Base-by-base conservation (phyloP, 2,888 invertebrate genomes). In the Drosophila nr. perissopoda region DNA sequence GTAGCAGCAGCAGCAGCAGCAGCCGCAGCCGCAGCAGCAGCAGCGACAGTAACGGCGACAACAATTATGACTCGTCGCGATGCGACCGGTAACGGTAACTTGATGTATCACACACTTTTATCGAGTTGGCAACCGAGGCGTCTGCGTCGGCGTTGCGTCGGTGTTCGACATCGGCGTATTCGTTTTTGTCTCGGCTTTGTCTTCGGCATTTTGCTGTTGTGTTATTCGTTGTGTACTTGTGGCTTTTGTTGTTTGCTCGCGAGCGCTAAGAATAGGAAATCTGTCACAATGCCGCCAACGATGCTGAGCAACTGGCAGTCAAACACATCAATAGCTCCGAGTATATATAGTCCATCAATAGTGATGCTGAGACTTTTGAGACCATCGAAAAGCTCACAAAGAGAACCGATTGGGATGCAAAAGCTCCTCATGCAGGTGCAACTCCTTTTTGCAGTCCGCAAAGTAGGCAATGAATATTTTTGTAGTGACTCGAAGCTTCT, bases 81-180 rank as follows among this genome's bases (percentile, higher is more conserved):
- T 10, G 49, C 49, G 29, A 83, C 84, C 80, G 78, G 85, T 81
- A 82, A 80, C 76, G 60, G 70, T 87, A 82, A 72, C 87, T 78
- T 86, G 89, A 89, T 88, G 84, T 88, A 83, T 73, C 82, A 84
- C 79, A 85, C 87, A 84, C 72, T 80, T 88, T 83, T 86, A 83
- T 82, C 86, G 83, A 73, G 88, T 73, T 85, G 72, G 61, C 71
- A 71, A 80, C 80, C 83, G 83, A 82, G 82, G 61, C 66, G 73
- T 66, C 65, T 57, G 71, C 69, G 80, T 70, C 66, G 57, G 78
- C 64, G 82, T 62, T 73, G 78, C 71, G 66, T 73, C 78, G 73
- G 63, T 64, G 69, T 66, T 60, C 65, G 66, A 45, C 67, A 36
- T 57, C 62, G 61, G 45, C 62, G 62, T n/a, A 29, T 18, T 73